Evolutionary conservation across 2,113 vertebrate species (phyloP), one percentile per base, ranked within the genome.

Genomic region (Channa maculata): DNA sequence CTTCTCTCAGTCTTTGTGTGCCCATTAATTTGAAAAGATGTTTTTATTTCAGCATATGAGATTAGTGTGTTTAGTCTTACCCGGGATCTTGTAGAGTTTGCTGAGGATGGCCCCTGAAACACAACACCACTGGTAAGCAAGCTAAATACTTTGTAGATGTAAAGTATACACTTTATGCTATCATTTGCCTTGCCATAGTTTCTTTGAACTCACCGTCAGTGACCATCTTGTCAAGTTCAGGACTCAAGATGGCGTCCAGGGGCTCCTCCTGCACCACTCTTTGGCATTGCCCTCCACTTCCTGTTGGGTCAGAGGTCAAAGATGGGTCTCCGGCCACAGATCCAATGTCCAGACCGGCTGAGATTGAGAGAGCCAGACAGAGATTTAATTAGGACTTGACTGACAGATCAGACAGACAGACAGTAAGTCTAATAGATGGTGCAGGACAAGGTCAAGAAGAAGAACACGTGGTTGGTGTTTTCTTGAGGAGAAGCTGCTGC

Each of bases 201-300:
- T 24, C 24, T 24, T 24, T 24, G 8, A 43, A 44, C 45, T 84
- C 74, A 99, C 98, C 98, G 12, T 99, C 98, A 71, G 96, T 94
- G 84, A 99, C 98, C 95, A 99, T 99, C 92, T 96, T 98, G 92
- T 99, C 98, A 24, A 99, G 93, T 66, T 99, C 98, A 74, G 98
- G 97, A 83, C 97, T 99, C 71, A 99, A 93, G 82, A 99, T 97
- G 63, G 95, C 96, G n/a, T 99, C 97, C 39, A 99, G 88, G 37
- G 96, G 96, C 75, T 99, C 98, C 33, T 98, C 97, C 65, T 94
- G 96, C 71, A 95, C 45, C 0, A 93, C 77, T n/a, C 95, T 93
- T 45, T 94, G 94, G 71, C 90, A 92, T 61, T 92, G 95, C 51
- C 44, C 90, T 79, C 90, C 82, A 41, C 77, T 61, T 77, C 78